Base-by-base conservation (phyloP, 1,140 invertebrate genomes). In the Andricus grossulariae region DNA sequence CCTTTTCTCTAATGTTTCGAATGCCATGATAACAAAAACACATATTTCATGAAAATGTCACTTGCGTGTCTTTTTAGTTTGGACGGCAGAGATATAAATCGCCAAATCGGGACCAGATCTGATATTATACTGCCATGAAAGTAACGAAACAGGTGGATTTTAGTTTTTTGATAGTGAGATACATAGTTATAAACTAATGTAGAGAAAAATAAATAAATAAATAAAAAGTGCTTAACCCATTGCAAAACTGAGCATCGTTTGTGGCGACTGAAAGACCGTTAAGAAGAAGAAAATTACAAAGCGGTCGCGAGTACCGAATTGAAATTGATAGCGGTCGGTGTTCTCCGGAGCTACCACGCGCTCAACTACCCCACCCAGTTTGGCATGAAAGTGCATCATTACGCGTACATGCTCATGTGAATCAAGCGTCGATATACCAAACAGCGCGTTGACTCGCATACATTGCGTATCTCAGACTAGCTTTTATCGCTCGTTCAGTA, bases 281-380 rank as follows among this genome's bases (percentile, higher is more conserved):
- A 45, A 45, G 10, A 21, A 50, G 21, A 77, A 19, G 50, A 52
- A 72, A 77, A 77, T 77, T 52, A 77, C 76, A 73, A 73, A 77
- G 71, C 13, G 45, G 73, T 39, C 57, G 73, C 73, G 45, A 18
- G 57, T 70, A 77, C 76, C 76, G 76, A 73, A 73, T 73, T 49
- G 76, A 73, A 77, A 77, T 77, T 72, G 71, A 77, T 77, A 77
- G 70, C 71, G 71, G 66, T 70, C 70, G 39, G 50, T 45, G 39
- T 45, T 45, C 39, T 45, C 66, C 49, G 39, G 50, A 19, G 50
- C 71, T 72, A 72, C 71, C 71, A 72, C 32, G 71, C 45, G 71
- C 50, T 45, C 39, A 45, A 11, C 50, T 32, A 66, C 60, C 21
- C 45, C 39, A 57, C 32, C 50, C 52, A 39, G 7, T 57, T 70